A percentile compares a stretch with the other conserved stretches of the same genome.
Evolutionary conservation across 1,140 invertebrate genomes (phyloP).

Genomic region (Drosophila neocordata): DNA sequence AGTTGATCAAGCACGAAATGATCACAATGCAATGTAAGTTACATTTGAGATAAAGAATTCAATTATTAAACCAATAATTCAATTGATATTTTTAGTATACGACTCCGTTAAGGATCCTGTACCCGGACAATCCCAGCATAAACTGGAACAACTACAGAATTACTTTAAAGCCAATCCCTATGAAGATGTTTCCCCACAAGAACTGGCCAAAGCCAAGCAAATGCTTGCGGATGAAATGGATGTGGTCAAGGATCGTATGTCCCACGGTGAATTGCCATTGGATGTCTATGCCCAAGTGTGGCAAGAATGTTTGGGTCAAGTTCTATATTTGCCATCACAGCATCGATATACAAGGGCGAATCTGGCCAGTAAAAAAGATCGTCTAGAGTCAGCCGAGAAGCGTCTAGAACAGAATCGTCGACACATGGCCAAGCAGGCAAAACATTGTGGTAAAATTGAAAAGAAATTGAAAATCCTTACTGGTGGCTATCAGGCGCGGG

Average conservation of each 20-base stretch:
- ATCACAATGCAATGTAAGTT: conserved; percentile 92
- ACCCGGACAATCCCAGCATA: conserved; percentile 82
- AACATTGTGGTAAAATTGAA: conserved; percentile 98
- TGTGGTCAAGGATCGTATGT: conserved; percentile 96
- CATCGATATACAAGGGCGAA: conserved; percentile 96
- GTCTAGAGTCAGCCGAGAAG: conserved; percentile 96
- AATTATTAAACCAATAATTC: too few species aligned
- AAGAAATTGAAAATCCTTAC: conserved; percentile 98
- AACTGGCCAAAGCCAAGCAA: conserved; percentile 87
- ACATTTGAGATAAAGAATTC: too few species aligned
- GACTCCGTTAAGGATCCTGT: conserved; percentile 90
- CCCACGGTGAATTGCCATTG: conserved; percentile 94
- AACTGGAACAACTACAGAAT: conserved; percentile 82
- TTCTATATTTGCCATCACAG: conserved; percentile 93
- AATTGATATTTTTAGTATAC: too few species aligned
- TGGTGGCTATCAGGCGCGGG: conserved; percentile 93
- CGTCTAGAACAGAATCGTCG: conserved; percentile 95
- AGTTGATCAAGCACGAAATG: conserved; percentile 99
- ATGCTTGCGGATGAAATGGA: conserved; percentile 93
- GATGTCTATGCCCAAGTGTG: conserved; percentile 98
- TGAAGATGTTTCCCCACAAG: conserved; percentile 88
- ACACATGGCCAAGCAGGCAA: conserved; percentile 98
- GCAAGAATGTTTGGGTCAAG: conserved; percentile 96
- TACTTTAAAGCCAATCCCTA: conserved; percentile 95
- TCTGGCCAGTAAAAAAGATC: conserved; percentile 97